Evolutionary conservation across 2,113 vertebrate genomes (phyloP).

Genomic region (Sprattus sprattus): DNA sequence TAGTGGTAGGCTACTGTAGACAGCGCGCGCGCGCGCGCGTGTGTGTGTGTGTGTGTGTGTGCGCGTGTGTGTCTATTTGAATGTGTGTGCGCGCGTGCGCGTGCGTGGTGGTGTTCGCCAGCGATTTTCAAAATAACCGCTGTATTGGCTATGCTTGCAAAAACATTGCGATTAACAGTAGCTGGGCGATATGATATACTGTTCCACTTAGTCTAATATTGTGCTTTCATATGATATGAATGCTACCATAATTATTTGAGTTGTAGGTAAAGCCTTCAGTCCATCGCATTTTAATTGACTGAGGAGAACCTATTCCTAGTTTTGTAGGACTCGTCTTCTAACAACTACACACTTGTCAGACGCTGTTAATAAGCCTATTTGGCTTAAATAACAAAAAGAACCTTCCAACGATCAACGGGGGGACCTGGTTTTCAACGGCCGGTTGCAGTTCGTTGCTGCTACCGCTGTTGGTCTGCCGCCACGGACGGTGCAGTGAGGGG

Average conservation of each 20-base stretch:
- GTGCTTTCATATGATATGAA: background rate
- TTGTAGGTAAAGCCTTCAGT: background rate
- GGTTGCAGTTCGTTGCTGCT: background rate
- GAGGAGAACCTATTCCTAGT: background rate
- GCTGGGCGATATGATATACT: background rate
- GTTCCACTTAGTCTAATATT: background rate
- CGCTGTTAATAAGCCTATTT: background rate
- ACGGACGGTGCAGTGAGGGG: background rate
- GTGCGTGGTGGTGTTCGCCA: background rate
- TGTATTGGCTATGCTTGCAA: background rate
- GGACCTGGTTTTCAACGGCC: background rate
- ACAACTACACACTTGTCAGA: background rate
- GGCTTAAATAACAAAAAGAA: background rate
- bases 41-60: slow-evolving; percentile 13
- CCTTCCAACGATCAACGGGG: background rate
- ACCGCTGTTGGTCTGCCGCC: background rate
- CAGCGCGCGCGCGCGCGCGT: background rate
- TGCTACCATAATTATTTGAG: background rate
- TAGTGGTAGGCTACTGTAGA: background rate
- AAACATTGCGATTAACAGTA: background rate
- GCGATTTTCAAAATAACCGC: slow-evolving; percentile 13
- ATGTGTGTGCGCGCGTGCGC: background rate
- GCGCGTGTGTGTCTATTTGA: background rate
- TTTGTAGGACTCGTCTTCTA: background rate
- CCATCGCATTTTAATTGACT: background rate